Conservation (phyloP, 2,113 vertebrate genomes). For the Piprites chloris region DNA sequence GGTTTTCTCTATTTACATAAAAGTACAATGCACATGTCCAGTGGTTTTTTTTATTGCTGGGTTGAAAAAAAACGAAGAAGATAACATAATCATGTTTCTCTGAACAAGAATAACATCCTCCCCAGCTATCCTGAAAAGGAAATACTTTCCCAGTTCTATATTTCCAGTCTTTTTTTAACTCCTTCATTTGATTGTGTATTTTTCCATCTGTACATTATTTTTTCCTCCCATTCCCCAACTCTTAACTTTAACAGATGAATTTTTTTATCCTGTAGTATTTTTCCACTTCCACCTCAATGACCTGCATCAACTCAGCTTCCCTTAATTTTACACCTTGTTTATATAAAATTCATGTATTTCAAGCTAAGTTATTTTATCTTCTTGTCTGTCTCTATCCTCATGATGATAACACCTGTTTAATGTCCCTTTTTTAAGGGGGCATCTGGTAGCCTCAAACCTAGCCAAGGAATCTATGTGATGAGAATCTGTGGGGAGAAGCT, state of each 20-base stretch:
- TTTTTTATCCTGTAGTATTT: neutral
- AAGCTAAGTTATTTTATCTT: neutral
- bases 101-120: neutral
- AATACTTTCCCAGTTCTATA: neutral
- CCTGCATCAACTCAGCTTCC: neutral
- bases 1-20: neutral
- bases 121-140: neutral
- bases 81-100: neutral
- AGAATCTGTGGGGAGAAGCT: neutral
- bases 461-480: neutral
- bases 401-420: neutral
- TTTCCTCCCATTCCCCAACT: neutral
- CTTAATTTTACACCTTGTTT: neutral
- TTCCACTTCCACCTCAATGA: neutral
- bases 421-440: neutral
- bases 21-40: neutral
- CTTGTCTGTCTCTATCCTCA: neutral
- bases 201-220: neutral
- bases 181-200: neutral
- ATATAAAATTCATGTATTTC: neutral
- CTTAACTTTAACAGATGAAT: neutral
- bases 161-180: neutral
- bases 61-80: neutral
- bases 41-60: neutral
- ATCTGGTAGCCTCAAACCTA: neutral